A percentile compares a stretch with the other conserved stretches of the same genome.
Conservation (phyloP, 1,140 invertebrate genomes). For the Spodoptera frugiperda region DNA sequence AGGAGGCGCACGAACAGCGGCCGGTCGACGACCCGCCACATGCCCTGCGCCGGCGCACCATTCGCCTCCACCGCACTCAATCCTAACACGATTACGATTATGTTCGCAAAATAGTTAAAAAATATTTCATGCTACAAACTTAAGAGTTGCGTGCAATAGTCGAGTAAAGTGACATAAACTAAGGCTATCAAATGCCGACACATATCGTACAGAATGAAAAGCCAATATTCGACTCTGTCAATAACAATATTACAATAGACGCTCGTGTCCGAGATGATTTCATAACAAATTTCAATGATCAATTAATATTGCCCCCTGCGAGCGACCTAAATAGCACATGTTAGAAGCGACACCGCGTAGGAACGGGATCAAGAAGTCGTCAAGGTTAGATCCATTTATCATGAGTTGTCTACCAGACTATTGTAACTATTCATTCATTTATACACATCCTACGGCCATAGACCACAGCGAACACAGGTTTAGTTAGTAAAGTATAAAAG, state of each 20-base stretch:
- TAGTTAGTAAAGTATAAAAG: conserved; percentile 49
- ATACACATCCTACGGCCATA: conserved; percentile 48
- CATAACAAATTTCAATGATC: conserved; percentile 49
- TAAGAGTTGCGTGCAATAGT: neutral
- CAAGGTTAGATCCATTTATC: conserved; percentile 83
- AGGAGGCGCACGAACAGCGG: conserved; percentile 77
- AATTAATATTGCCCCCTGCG: conserved; percentile 59
- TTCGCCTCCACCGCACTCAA: conserved; percentile 73
- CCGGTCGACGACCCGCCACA: conserved; percentile 81
- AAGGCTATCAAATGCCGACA: neutral
- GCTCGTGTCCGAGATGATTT: conserved; percentile 4
- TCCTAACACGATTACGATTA: conserved; percentile 71
- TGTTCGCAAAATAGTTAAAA: conserved; percentile 59
- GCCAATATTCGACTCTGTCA: conserved; percentile 5
- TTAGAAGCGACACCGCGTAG: conserved; percentile 75
- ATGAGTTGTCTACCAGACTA: conserved; percentile 74
- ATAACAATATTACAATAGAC: conserved; percentile 8
- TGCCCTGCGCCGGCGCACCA: conserved; percentile 79
- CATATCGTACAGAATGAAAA: neutral
- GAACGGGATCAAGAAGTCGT: conserved; percentile 80
- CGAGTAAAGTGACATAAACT: neutral
- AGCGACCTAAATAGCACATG: conserved; percentile 71
- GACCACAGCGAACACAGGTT: conserved; percentile 12
- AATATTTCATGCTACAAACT: conserved; percentile 5
- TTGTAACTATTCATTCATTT: conserved; percentile 57